A percentile compares a stretch with the other conserved stretches of the same genome.
These are phyloP conservation scores for Ptilonorhynchus violaceus DNA, from an alignment of 2,113 vertebrate species.

Conservation along the genomic window DNA sequence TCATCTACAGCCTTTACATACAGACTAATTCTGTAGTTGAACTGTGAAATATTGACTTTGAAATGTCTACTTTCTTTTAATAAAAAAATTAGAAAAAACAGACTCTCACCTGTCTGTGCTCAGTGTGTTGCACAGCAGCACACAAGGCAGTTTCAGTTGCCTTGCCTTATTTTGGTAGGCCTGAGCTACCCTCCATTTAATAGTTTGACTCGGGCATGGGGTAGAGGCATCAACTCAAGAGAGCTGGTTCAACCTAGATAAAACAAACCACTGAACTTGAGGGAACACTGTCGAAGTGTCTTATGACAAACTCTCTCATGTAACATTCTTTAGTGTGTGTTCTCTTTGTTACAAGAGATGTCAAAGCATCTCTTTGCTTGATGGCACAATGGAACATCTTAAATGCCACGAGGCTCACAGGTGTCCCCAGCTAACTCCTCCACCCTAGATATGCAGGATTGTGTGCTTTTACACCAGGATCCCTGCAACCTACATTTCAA, in stretches of 20 bases:
- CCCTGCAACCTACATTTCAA: not conserved
- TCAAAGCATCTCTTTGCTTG: too few species aligned
- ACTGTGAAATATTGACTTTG: not conserved
- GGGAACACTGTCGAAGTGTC: not conserved
- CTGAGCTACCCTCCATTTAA: not conserved
- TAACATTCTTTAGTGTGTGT: not conserved
- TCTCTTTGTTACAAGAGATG: not conserved
- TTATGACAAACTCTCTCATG: not conserved
- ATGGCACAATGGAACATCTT: not conserved
- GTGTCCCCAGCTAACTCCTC: not conserved
- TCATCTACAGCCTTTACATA: not conserved
- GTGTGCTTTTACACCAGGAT: not conserved
- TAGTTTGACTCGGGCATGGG: not conserved
- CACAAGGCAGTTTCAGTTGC: not conserved
- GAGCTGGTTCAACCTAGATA: not conserved
- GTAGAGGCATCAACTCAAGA: not conserved
- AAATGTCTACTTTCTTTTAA: not conserved
- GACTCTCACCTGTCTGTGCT: not conserved
- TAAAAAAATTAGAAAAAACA: not conserved
- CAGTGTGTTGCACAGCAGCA: not conserved
- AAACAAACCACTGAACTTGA: not conserved
- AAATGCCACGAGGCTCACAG: not conserved
- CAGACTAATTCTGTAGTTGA: not conserved
- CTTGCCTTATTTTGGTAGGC: not conserved
- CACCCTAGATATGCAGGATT: not conserved